A percentile compares a stretch with the other conserved stretches of the same genome.
phyloP scores from a whole-genome alignment of 2,888 invertebrate species.

The Drosophila monieri region DNA sequence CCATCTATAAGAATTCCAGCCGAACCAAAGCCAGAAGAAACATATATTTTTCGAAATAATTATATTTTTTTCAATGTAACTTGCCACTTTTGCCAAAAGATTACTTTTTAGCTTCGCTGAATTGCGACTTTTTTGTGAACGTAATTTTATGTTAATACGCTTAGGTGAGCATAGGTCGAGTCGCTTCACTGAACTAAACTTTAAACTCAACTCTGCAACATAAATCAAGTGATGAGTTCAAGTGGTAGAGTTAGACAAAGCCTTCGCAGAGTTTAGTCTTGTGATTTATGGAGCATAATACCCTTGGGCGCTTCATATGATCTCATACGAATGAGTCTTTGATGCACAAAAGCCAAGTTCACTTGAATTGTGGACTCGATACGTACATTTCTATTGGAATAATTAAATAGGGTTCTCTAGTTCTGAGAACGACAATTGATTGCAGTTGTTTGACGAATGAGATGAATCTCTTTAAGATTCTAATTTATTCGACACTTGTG shows the following conservation, averaged over 20 bases:
- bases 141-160: slow-evolving; percentile 84
- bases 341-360: slow-evolving; percentile 12
- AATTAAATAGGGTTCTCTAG: neutral
- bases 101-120: neutral
- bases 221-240: slow-evolving; percentile 4
- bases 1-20: too few species aligned
- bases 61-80: neutral
- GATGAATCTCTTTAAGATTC: slow-evolving; percentile 10
- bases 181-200: slow-evolving; percentile 83
- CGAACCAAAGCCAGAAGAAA: too few species aligned
- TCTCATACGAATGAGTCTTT: slow-evolving; percentile 81
- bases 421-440: slow-evolving; percentile 17
- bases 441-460: slow-evolving; percentile 10
- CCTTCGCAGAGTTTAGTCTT: slow-evolving; percentile 24
- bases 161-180: slow-evolving; percentile 84
- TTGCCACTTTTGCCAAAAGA: neutral
- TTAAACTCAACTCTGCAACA: slow-evolving; percentile 22
- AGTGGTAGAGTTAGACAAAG: slow-evolving; percentile 24
- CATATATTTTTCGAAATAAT: too few species aligned
- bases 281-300: slow-evolving; percentile 45
- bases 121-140: slow-evolving; percentile 80
- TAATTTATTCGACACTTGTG: neutral
- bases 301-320: slow-evolving; percentile 84
- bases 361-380: slow-evolving; percentile 2
- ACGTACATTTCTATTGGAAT: neutral